A percentile compares a stretch with the other conserved stretches of the same genome.
Conservation (phyloP, 1,140 invertebrate species). For the Ylistrum balloti region DNA sequence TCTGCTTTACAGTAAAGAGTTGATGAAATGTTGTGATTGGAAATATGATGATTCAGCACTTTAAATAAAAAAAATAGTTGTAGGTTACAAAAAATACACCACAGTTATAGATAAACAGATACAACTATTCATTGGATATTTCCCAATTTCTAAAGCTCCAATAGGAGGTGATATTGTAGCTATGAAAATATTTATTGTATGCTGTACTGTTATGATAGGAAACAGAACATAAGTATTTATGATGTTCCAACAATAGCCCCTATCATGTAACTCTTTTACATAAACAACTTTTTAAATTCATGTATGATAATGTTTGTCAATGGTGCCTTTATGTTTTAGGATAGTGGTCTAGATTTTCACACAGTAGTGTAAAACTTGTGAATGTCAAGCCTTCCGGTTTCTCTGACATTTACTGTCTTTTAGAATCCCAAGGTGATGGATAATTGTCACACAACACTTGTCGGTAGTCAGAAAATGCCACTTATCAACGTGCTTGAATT, state of each 20-base stretch:
- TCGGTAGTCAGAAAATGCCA: constrained; percentile 32
- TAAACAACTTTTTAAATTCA: constrained; percentile 18
- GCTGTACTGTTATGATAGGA: constrained; percentile 1
- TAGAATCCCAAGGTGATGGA: constrained; percentile 14
- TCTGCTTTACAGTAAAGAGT: too few relatives aligned
- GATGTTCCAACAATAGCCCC: neutral
- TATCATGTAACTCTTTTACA: constrained; percentile 29
- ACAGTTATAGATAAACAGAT: neutral
- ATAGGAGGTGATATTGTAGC: neutral
- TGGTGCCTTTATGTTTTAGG: neutral
- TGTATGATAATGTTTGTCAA: constrained; percentile 10
- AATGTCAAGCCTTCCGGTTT: constrained; percentile 26
- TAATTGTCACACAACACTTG: constrained; percentile 27
- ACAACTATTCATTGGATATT: too few relatives aligned
- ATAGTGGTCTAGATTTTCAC: constrained; percentile 15
- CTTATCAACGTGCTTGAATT: constrained; percentile 17
- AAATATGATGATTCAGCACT: neutral
- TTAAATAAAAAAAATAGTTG: neutral
- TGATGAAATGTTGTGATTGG: too few relatives aligned
- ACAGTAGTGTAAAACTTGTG: neutral
- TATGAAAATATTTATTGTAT: neutral
- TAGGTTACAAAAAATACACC: neutral
- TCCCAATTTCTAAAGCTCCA: neutral
- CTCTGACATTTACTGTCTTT: constrained; percentile 34
- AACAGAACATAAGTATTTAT: neutral